Percentiles rank a stretch among this genome's conserved stretches.
Conservation (phyloP, 2,113 vertebrate genomes). For the Trinectes maculatus region DNA sequence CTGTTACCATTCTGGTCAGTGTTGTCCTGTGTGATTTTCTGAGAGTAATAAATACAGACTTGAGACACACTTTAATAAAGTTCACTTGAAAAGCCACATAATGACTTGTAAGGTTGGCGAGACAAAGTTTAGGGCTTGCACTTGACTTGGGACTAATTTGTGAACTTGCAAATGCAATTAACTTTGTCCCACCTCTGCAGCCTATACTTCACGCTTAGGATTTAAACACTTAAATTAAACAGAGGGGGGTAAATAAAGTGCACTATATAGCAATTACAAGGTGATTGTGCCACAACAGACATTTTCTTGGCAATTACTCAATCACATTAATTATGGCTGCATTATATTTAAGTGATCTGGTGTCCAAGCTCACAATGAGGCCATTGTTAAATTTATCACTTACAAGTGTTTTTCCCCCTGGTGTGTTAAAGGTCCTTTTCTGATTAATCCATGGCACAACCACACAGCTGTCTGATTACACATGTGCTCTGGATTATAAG, state of each 20-base stretch:
- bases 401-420: background rate
- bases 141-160: conserved; percentile 6
- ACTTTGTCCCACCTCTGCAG: conserved; percentile 1
- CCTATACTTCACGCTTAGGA: background rate
- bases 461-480: background rate
- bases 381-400: background rate
- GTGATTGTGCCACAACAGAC: background rate
- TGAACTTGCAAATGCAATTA: background rate
- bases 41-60: conserved; percentile 2
- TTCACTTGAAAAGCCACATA: background rate
- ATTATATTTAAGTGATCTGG: background rate
- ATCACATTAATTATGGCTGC: conserved; percentile 11
- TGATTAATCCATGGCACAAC: too few relatives aligned
- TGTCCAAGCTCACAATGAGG: background rate
- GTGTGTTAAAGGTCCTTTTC: background rate
- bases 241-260: conserved; percentile 12
- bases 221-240: background rate
- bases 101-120: background rate
- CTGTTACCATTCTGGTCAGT: too few relatives aligned
- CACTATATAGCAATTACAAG: conserved; percentile 1
- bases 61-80: background rate
- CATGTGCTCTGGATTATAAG: too few relatives aligned
- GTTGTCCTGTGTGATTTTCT: too few relatives aligned
- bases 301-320: background rate
- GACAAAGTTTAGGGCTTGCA: background rate